Evolutionary conservation across 2,888 invertebrate genomes (phyloP), one percentile per base, ranked within the genome.

Genomic region (Polydrusus tereticollis): DNA sequence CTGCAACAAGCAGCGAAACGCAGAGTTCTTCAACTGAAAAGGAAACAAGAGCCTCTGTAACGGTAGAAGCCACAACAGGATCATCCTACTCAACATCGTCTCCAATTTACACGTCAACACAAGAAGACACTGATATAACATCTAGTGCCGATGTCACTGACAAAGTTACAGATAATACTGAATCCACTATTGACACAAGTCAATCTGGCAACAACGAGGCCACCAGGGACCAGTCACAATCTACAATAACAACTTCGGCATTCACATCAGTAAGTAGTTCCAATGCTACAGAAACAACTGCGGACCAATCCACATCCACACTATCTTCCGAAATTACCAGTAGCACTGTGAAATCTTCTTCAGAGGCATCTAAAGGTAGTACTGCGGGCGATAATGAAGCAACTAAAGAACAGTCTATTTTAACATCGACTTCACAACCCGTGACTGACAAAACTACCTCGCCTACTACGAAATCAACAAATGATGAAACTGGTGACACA

Each of bases 201-300:
- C 16, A 16, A 43, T 16, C 14, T n/a, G 16, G 6, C 1, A n/a
- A 43, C 16, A 7, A 2, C 1, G 36, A 12, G 12, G 4, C 36
- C 1, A 36, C 36, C 0, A 7, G 0, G n/a, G n/a, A 36, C 3
- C 36, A 36, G 36, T n/a, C 36, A 36, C 10, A 36, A n/a, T 1
- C 36, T n/a, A n/a, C n/a, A n/a, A n/a, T n/a, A n/a, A n/a, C n/a
- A n/a, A n/a, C n/a, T n/a, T n/a, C n/a, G n/a, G n/a, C n/a, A n/a
- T n/a, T n/a, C n/a, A n/a, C n/a, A n/a, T n/a, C n/a, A n/a, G n/a
- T n/a, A n/a, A n/a, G n/a, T n/a, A n/a, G n/a, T n/a, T n/a, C n/a
- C n/a, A n/a, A n/a, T n/a, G n/a, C n/a, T n/a, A n/a, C 45, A 2
- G 59, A 43, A 29, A 47, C 71, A 14, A 41, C 66, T 18, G 14